A percentile compares a stretch with the other conserved stretches of the same genome.
Conservation (phyloP, 2,113 vertebrate genomes). For the Dasyornis broadbenti region DNA sequence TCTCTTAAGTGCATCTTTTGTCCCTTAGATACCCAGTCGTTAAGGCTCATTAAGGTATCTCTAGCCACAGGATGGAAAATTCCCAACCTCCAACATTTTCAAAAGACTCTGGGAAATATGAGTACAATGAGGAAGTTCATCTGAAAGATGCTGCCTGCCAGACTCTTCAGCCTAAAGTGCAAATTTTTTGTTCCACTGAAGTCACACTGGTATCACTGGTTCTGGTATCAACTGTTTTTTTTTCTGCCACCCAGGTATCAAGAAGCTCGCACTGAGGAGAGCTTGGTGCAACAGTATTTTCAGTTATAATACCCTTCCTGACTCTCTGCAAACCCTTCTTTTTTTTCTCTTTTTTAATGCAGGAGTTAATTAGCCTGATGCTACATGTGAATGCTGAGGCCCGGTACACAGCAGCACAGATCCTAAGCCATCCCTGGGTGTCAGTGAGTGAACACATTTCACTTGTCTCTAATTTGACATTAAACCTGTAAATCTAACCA, state of each 20-base stretch:
- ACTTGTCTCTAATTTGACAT: not conserved
- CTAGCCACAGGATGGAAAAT: too few species aligned
- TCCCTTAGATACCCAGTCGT: too few species aligned
- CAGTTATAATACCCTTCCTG: not conserved
- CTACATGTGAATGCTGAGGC: slow-evolving; percentile 88
- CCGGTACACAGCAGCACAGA: slow-evolving; percentile 88
- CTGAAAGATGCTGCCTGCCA: not conserved
- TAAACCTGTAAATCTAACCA: not conserved
- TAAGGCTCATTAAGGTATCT: too few species aligned
- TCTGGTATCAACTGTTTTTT: not conserved
- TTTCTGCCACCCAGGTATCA: not conserved
- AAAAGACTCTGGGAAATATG: not conserved
- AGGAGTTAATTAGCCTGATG: slow-evolving; percentile 96
- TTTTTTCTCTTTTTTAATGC: not conserved
- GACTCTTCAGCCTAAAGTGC: not conserved
- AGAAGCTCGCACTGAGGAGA: not conserved
- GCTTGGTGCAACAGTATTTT: not conserved
- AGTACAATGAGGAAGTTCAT: not conserved
- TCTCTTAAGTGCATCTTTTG: too few species aligned
- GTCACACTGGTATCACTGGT: not conserved
- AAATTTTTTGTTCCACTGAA: not conserved
- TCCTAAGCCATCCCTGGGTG: slow-evolving; percentile 93
- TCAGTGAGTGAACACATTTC: slow-evolving; percentile 77
- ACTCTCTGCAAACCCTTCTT: not conserved
- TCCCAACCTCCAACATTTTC: too few species aligned